Evolutionary conservation across 2,113 vertebrate genomes (phyloP).

Genomic region (Sylvietta virens): DNA sequence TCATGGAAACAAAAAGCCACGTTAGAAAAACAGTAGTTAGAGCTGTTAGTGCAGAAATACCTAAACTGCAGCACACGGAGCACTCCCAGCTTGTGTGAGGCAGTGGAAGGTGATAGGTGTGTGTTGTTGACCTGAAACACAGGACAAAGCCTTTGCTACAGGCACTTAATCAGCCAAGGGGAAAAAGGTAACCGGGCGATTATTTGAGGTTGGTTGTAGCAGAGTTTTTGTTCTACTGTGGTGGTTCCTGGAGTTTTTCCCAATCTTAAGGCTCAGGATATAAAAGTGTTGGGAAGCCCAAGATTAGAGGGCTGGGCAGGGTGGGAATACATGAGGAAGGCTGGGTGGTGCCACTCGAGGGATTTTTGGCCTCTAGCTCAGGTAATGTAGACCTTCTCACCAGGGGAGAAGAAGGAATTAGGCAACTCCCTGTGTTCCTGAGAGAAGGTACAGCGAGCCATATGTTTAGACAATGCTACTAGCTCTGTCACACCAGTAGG

Average conservation of each 20-base stretch:
- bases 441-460: not conserved
- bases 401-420: not conserved
- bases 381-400: not conserved
- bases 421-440: not conserved
- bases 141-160: not conserved
- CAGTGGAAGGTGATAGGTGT: not conserved
- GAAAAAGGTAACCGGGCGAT: not conserved
- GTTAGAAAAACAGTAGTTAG: not conserved
- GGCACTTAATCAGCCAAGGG: not conserved
- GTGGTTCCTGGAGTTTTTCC: not conserved
- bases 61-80: not conserved
- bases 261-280: not conserved
- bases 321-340: not conserved
- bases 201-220: not conserved
- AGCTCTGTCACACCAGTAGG: not conserved
- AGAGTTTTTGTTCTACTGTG: not conserved
- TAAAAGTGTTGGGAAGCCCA: not conserved
- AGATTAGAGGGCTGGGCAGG: not conserved
- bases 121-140: not conserved
- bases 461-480: not conserved
- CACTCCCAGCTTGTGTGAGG: fast-evolving
- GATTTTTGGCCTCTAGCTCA: not conserved
- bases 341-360: not conserved
- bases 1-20: not conserved
- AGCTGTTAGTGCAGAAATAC: not conserved